Evolutionary conservation across 2,888 invertebrate genomes (phyloP).

Genomic region (Acrobasis consociella): DNA sequence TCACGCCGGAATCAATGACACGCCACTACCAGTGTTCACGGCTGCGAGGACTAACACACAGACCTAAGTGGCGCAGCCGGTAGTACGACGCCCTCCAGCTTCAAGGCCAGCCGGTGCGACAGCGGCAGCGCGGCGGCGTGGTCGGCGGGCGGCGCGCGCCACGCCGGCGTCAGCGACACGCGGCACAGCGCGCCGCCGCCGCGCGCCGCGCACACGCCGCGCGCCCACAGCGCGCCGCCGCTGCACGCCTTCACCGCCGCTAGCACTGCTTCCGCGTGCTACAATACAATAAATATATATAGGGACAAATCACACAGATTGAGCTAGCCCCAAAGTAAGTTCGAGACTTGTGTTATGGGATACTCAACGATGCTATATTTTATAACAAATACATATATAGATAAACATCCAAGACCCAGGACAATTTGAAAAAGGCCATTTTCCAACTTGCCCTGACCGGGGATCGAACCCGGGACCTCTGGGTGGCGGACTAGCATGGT

Average conservation of each 20-base stretch:
- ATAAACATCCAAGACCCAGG: too few species aligned
- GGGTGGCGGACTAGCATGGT: too few species aligned
- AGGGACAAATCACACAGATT: too few species aligned
- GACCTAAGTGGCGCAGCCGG: conserved; percentile 86
- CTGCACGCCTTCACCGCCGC: conserved; percentile 74
- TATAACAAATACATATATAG: too few species aligned
- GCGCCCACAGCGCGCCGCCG: conserved; percentile 90
- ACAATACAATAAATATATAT: too few species aligned
- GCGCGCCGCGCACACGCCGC: conserved; percentile 91
- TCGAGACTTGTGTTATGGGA: too few species aligned
- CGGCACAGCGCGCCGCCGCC: conserved; percentile 84
- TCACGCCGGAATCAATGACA: conserved; percentile 82
- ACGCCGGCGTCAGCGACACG: conserved; percentile 69
- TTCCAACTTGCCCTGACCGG: too few species aligned
- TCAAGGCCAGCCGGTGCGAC: conserved; percentile 93
- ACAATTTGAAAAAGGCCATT: too few species aligned
- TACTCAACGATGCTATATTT: too few species aligned
- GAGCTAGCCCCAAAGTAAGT: too few species aligned
- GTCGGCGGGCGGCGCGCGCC: conserved; percentile 85
- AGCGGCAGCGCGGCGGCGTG: conserved; percentile 92
- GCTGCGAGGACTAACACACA: background rate
- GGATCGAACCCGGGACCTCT: too few species aligned
- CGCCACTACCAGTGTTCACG: conserved; percentile 86
- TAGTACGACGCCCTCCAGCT: conserved; percentile 95
- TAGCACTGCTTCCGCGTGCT: conserved; percentile 66